These are phyloP conservation scores for Amblyjoppa fuscipennis DNA, from an alignment of 2,888 invertebrate species.

Conservation along the genomic window DNA sequence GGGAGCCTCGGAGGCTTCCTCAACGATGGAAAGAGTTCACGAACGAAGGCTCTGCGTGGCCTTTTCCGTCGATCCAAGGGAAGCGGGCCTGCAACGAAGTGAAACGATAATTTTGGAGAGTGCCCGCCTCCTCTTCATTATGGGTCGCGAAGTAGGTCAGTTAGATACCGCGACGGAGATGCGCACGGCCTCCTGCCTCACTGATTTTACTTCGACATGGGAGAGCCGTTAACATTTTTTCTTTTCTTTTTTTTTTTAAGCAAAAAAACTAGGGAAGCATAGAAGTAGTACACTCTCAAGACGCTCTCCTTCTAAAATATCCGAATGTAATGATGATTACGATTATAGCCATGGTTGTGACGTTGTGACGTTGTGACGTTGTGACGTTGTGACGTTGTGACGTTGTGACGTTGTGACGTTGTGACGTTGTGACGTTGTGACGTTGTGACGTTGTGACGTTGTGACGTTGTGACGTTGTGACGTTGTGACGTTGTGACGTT, in stretches of 20 bases:
- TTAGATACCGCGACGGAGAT: conserved; percentile 74
- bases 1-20: too few relatives aligned
- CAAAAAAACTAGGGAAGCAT: background rate
- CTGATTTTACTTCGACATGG: background rate
- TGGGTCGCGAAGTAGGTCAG: conserved; percentile 77
- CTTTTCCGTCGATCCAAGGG: background rate
- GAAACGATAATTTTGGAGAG: conserved; percentile 72
- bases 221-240: background rate
- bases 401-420: too few relatives aligned
- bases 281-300: background rate
- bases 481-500: too few relatives aligned
- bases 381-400: too few relatives aligned
- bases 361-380: too few relatives aligned
- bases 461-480: too few relatives aligned
- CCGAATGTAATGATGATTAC: background rate
- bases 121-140: conserved; percentile 71
- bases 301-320: background rate
- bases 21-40: too few relatives aligned
- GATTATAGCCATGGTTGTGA: too few relatives aligned
- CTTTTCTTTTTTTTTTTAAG: too few relatives aligned
- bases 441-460: too few relatives aligned
- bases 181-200: conserved; percentile 56
- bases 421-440: too few relatives aligned
- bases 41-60: too few relatives aligned
- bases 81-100: conserved; percentile 50